These are phyloP conservation scores for Spondyliosoma cantharus DNA, from an alignment of 2,797 vertebrate species.

Conservation along the genomic window DNA sequence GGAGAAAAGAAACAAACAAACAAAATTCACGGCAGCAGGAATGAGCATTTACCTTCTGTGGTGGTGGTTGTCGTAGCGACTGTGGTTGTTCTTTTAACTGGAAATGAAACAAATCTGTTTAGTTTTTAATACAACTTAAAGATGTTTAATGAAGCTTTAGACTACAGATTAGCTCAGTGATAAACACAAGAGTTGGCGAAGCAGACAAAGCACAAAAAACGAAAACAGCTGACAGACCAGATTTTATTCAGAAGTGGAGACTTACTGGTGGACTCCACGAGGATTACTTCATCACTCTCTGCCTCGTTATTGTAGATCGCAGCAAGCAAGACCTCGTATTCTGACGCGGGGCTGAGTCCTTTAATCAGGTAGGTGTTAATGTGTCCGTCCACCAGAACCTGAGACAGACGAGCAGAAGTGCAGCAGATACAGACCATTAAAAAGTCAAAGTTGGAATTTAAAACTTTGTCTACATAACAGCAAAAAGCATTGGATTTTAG, in stretches of 20 bases:
- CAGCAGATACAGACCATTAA: not conserved
- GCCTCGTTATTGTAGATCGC: conserved; percentile 88
- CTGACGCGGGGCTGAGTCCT: conserved; percentile 83
- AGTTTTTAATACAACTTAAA: not conserved
- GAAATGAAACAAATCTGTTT: conserved; percentile 12
- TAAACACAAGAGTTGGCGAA: not conserved
- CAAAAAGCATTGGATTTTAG: not conserved
- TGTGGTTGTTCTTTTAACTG: conserved; percentile 77
- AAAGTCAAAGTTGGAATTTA: not conserved
- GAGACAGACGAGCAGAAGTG: conserved; percentile 1
- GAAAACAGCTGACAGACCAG: not conserved
- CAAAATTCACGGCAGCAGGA: not conserved
- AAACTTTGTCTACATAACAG: not conserved
- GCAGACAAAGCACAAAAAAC: not conserved
- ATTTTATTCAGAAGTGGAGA: not conserved
- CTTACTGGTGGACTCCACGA: conserved; percentile 88
- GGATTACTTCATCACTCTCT: conserved; percentile 88
- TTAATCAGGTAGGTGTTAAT: conserved; percentile 84
- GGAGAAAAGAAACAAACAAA: not conserved
- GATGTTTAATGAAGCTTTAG: not conserved
- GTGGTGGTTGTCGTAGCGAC: conserved; percentile 71
- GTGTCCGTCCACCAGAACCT: conserved; percentile 88
- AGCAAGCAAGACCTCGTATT: conserved; percentile 91
- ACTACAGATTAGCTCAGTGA: not conserved
- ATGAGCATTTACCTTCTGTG: conserved; percentile 66